A percentile compares a stretch with the other conserved stretches of the same genome.
Conservation (phyloP, 2,888 invertebrate genomes). For the Acleris emargana region DNA sequence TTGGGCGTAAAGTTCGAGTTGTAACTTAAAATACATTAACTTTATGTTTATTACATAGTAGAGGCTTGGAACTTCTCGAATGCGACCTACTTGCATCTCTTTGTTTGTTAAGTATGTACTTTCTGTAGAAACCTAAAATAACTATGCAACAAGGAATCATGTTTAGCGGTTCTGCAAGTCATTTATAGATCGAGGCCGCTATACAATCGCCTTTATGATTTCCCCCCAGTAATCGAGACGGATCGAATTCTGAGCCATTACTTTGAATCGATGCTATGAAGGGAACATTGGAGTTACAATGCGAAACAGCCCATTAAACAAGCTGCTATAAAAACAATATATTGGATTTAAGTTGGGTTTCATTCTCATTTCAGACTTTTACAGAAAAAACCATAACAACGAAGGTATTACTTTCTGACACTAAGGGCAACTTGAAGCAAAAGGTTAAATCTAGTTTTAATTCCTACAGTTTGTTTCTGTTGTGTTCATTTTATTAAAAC, state of each 20-base stretch:
- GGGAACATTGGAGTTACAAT: slow-evolving; percentile 2
- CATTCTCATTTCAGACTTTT: too few species aligned
- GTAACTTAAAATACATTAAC: too few species aligned
- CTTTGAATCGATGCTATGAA: slow-evolving; percentile 24
- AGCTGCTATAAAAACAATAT: too few species aligned
- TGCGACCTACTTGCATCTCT: not conserved
- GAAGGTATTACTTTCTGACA: too few species aligned
- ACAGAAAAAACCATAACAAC: too few species aligned
- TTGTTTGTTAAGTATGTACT: slow-evolving; percentile 16
- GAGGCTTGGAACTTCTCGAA: not conserved
- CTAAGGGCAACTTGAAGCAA: too few species aligned
- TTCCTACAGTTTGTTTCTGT: too few species aligned
- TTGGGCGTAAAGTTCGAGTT: not conserved
- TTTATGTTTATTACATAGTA: not conserved
- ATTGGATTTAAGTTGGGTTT: too few species aligned
- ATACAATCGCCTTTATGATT: slow-evolving; percentile 53
- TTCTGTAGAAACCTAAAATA: slow-evolving; percentile 19
- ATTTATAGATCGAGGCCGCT: slow-evolving; percentile 39
- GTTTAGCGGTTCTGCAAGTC: slow-evolving; percentile 33
- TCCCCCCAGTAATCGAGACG: slow-evolving; percentile 48
- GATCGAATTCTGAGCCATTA: slow-evolving; percentile 38
- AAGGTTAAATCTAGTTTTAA: too few species aligned
- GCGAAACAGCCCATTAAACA: not conserved
- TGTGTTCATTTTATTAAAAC: too few species aligned
- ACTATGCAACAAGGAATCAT: slow-evolving; percentile 34